Evolutionary conservation across 2,797 vertebrate species (phyloP), one percentile per base, ranked within the genome.

Genomic region (Coregonus suidteri): DNA sequence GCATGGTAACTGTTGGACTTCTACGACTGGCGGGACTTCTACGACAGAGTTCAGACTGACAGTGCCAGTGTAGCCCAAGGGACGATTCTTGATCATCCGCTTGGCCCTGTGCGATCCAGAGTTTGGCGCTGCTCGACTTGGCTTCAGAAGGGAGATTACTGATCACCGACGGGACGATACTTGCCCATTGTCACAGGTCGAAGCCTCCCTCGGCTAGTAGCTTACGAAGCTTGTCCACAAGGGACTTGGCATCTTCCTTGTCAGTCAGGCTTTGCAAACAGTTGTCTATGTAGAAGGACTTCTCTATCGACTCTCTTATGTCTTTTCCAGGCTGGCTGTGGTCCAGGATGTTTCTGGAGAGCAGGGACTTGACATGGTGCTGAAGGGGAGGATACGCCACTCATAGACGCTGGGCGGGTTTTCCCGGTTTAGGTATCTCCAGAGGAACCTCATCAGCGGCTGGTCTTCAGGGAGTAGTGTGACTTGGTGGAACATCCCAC

Each of bases 211-310:
- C 0, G 35, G 35, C 35, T 35, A 4, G 35, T 35, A 35, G 35
- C 4, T 5, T 35, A 5, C 35, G 4, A 35, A 35, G 4, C 4
- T 35, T 41, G 37, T 41, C 37, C 37, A 41, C 37, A 41, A 41
- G 37, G 37, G 6, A 6, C 37, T 41, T 65, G n/a, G n/a, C 62
- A 20, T 30, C 62, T 25, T 6, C 20, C 74, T 47, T 47, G 41
- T 47, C 7, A 47, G 41, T 47, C 7, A 47, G 41, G 41, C 41
- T 11, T 11, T 47, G 41, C 41, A 47, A 47, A 47, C 41, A 81
- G 66, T 78, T 78, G 1, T 78, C 16, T 0, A 78, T 56, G 1
- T 78, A 77, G 1, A 81, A 9, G 7, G 41, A 47, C 41, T 68
- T 25, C 4, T 74, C 47, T 0, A 74, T 25, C 0, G 67, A 75